Conservation (phyloP, 2,888 invertebrate genomes). For the Phragmatobia fuliginosa region DNA sequence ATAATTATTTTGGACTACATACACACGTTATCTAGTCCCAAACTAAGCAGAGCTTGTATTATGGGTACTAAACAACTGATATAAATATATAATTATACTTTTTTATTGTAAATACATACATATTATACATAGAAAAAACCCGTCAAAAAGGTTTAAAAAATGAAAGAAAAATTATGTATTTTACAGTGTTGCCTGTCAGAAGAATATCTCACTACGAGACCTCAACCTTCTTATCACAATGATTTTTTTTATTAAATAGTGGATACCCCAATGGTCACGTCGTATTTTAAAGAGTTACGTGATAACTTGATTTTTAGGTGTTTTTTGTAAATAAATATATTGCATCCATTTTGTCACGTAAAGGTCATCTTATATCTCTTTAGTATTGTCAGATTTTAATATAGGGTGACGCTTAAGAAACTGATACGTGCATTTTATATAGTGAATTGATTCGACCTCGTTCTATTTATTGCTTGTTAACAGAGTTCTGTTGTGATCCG, state of each 20-base stretch:
- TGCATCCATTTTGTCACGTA: constrained; percentile 46
- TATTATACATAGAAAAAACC: too few relatives aligned
- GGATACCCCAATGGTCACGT: constrained; percentile 61
- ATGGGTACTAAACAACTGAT: too few relatives aligned
- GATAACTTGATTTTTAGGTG: constrained; percentile 52
- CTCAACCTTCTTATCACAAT: constrained; percentile 36
- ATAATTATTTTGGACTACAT: too few relatives aligned
- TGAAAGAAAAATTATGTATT: too few relatives aligned
- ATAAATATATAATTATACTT: too few relatives aligned
- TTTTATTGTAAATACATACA: too few relatives aligned
- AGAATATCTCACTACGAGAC: background rate
- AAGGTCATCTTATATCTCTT: constrained; percentile 25
- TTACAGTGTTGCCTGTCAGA: background rate
- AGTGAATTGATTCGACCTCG: constrained; percentile 40
- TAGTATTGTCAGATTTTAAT: constrained; percentile 29
- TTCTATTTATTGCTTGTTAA: constrained; percentile 34
- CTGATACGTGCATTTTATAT: constrained; percentile 46
- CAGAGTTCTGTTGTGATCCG: constrained; percentile 26
- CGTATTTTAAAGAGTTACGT: constrained; percentile 52
- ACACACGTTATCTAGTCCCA: too few relatives aligned
- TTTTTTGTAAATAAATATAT: constrained; percentile 39
- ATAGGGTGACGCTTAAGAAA: constrained; percentile 41
- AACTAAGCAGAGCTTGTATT: too few relatives aligned
- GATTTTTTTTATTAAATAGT: constrained; percentile 41
- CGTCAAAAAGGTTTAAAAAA: too few relatives aligned